Evolutionary conservation across 2,797 vertebrate species (phyloP).

Genomic region (Urophycis tenuis): DNA sequence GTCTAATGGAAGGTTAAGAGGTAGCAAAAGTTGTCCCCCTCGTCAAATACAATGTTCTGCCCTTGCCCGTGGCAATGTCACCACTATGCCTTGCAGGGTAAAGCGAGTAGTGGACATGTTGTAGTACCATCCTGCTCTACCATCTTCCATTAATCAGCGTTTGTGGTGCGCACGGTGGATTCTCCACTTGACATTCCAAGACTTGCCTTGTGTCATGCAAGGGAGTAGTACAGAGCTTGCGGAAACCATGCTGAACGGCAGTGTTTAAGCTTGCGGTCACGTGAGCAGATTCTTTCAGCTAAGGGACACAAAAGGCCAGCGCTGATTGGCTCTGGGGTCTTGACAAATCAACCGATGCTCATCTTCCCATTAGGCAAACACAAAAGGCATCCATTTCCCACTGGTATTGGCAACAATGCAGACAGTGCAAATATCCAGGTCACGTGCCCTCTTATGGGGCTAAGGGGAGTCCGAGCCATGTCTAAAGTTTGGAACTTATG

Average conservation of each 20-base stretch:
- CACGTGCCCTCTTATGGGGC: conserved; percentile 42
- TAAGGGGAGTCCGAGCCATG: not conserved
- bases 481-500: not conserved
- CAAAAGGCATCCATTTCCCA: conserved; percentile 52
- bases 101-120: no score
- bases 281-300: conserved; percentile 39
- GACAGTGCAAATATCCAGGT: conserved; percentile 54
- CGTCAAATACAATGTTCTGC: no score
- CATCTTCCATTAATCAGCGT: not conserved
- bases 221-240: not conserved
- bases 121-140: not conserved
- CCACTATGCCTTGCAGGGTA: no score
- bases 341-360: conserved; percentile 50
- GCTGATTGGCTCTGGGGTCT: conserved; percentile 38
- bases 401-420: conserved; percentile 47
- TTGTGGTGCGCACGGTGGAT: not conserved
- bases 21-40: no score
- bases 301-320: conserved; percentile 32
- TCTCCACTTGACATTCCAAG: conserved; percentile 2
- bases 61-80: no score
- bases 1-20: no score
- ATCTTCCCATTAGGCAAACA: conserved; percentile 55
- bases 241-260: conserved; percentile 20
- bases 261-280: conserved; percentile 39
- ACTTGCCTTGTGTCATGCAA: conserved; percentile 9